phyloP scores from a whole-genome alignment of 2,113 vertebrate species.

The Notarius quadriscutis region DNA sequence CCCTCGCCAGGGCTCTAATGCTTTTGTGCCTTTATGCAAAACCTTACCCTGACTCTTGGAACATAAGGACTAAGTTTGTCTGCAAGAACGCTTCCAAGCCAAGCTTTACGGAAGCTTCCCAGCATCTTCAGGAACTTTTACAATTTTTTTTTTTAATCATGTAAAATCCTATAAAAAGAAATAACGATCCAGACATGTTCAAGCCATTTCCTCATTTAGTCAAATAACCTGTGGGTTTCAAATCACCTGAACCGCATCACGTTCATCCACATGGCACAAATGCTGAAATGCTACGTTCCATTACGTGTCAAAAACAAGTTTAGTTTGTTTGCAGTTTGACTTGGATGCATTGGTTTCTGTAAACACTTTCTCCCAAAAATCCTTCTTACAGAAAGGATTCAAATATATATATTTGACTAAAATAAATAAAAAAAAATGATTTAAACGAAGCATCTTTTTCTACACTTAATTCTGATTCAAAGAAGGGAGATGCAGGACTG shows the following conservation, averaged over 20 bases:
- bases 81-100: conserved; percentile 63
- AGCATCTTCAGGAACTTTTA: conserved; percentile 56
- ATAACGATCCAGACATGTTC: conserved; percentile 33
- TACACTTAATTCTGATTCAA: background rate
- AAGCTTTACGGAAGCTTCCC: conserved; percentile 57
- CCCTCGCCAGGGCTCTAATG: conserved; percentile 66
- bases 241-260: conserved; percentile 56
- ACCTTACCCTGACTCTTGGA: conserved; percentile 60
- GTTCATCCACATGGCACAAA: conserved; percentile 65
- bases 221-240: conserved; percentile 52
- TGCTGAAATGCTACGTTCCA: conserved; percentile 61
- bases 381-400: conserved; percentile 70
- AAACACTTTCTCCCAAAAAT: conserved; percentile 72
- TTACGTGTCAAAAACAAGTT: conserved; percentile 60
- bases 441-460: conserved; percentile 57
- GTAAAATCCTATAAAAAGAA: conserved; percentile 43
- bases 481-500: background rate
- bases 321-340: conserved; percentile 66
- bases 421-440: conserved; percentile 71
- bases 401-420: conserved; percentile 80
- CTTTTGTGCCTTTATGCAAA: conserved; percentile 80
- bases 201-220: conserved; percentile 38
- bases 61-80: conserved; percentile 56
- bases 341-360: conserved; percentile 72
- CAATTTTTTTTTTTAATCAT: conserved; percentile 51